phyloP scores from a whole-genome alignment of 1,140 invertebrate species.

The Holotrichia oblita region DNA sequence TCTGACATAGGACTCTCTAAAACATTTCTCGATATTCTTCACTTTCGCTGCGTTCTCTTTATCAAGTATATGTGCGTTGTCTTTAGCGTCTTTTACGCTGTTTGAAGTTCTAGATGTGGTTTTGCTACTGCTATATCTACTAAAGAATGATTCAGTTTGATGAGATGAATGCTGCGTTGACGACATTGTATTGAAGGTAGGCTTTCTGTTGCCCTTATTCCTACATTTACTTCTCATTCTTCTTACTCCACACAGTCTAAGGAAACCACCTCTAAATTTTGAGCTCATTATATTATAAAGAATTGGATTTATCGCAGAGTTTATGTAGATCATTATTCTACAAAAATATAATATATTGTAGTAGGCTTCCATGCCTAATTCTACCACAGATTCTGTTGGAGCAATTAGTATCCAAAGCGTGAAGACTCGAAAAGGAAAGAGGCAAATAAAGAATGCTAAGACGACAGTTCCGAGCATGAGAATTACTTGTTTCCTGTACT shows the following conservation, averaged over 20 bases:
- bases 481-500: conserved; percentile 81
- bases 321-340: conserved; percentile 87
- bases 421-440: conserved; percentile 84
- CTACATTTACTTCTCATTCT: conserved; percentile 48
- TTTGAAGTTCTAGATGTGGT: conserved; percentile 49
- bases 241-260: conserved; percentile 66
- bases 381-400: conserved; percentile 68
- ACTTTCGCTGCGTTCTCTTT: conserved; percentile 42
- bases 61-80: conserved; percentile 47
- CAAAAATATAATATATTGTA: conserved; percentile 88
- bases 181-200: conserved; percentile 56
- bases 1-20: conserved; percentile 31
- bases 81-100: conserved; percentile 55
- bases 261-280: conserved; percentile 87
- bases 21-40: not conserved
- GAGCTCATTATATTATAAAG: conserved; percentile 92
- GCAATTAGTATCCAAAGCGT: conserved; percentile 86
- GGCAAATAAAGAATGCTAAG: conserved; percentile 88
- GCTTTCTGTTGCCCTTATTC: conserved; percentile 55
- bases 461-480: conserved; percentile 91
- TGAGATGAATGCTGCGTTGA: conserved; percentile 58
- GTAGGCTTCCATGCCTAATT: conserved; percentile 80
- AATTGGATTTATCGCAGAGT: conserved; percentile 90
- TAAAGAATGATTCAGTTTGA: conserved; percentile 56
- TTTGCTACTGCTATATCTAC: conserved; percentile 51